phyloP scores from a whole-genome alignment of 1,140 invertebrate species.

The Zaprionus africanus region DNA sequence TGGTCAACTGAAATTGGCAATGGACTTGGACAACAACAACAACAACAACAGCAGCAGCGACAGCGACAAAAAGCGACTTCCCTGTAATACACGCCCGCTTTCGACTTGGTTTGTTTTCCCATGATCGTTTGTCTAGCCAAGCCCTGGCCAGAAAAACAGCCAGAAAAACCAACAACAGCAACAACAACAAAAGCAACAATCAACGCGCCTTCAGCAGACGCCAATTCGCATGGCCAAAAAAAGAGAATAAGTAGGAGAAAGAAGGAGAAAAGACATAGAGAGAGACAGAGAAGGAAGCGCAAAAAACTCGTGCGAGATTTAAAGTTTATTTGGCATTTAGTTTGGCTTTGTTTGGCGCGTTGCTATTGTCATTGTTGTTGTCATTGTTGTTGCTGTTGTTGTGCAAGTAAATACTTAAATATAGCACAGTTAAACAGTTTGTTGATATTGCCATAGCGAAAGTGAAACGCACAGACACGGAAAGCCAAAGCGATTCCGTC shows the following conservation, averaged over 20 bases:
- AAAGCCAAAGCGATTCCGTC: conserved; percentile 1
- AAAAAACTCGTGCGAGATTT: conserved; percentile 50
- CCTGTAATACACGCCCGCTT: conserved; percentile 7
- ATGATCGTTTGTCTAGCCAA: conserved; percentile 57
- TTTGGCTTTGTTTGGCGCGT: conserved; percentile 46
- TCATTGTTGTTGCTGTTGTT: conserved; percentile 19
- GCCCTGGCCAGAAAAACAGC: conserved; percentile 18
- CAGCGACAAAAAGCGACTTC: not conserved
- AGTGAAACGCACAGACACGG: conserved; percentile 43
- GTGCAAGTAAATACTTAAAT: conserved; percentile 64
- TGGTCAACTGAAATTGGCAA: conserved; percentile 11
- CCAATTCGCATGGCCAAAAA: conserved; percentile 46
- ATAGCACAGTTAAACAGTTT: conserved; percentile 56
- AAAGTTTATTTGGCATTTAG: conserved; percentile 50
- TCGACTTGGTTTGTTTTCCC: conserved; percentile 51
- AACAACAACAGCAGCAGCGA: not conserved
- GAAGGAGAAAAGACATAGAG: not conserved
- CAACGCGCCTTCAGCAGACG: conserved; percentile 52
- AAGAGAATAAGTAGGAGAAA: conserved; percentile 5
- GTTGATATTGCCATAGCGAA: conserved; percentile 53
- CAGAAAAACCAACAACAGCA: conserved; percentile 6
- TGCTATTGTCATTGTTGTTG: conserved; percentile 19
- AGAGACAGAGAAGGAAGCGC: not conserved
- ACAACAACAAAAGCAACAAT: conserved; percentile 37
- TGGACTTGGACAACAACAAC: conserved; percentile 3